A percentile compares a stretch with the other conserved stretches of the same genome.
Evolutionary conservation across 2,797 vertebrate genomes (phyloP).

Genomic region (Sebastes itinus): DNA sequence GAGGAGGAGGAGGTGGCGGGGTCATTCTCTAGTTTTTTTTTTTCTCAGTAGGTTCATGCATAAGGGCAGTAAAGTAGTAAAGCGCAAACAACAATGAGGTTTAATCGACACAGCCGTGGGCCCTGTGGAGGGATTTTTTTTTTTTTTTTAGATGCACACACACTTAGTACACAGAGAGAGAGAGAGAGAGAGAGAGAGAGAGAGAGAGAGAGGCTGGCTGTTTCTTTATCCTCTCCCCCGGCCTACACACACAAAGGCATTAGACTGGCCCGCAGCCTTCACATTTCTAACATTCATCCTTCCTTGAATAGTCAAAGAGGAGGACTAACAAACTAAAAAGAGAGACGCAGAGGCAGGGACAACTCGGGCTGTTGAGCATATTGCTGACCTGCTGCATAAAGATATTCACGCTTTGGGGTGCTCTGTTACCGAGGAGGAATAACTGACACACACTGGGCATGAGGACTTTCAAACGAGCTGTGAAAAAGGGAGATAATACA

Average conservation of each 20-base stretch:
- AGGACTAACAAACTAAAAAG: slow-evolving; percentile 17
- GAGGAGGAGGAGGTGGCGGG: slow-evolving; percentile 33
- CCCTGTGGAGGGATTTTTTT: slow-evolving; percentile 10
- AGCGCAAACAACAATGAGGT: slow-evolving; percentile 89
- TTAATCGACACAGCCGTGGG: slow-evolving; percentile 61
- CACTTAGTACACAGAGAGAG: not conserved
- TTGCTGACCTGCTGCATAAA: slow-evolving; percentile 45
- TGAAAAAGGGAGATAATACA: not conserved
- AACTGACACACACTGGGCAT: not conserved
- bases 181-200: not conserved
- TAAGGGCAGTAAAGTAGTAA: slow-evolving; percentile 82
- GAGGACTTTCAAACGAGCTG: slow-evolving; percentile 1
- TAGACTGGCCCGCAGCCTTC: slow-evolving; percentile 46
- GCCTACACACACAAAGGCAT: slow-evolving; percentile 60
- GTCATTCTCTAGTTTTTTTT: slow-evolving; percentile 76
- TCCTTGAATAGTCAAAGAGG: slow-evolving; percentile 52
- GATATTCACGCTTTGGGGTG: slow-evolving; percentile 18
- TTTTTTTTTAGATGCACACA: slow-evolving; percentile 16
- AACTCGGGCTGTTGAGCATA: slow-evolving; percentile 13
- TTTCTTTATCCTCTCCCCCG: slow-evolving; percentile 51
- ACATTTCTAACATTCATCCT: slow-evolving; percentile 67
- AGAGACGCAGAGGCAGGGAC: slow-evolving; percentile 6
- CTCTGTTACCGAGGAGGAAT: not conserved
- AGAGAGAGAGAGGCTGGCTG: slow-evolving; percentile 6
- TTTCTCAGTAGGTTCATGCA: slow-evolving; percentile 83